Base-by-base conservation (phyloP, 2,113 vertebrate genomes). In the Siphamia tubifer region DNA sequence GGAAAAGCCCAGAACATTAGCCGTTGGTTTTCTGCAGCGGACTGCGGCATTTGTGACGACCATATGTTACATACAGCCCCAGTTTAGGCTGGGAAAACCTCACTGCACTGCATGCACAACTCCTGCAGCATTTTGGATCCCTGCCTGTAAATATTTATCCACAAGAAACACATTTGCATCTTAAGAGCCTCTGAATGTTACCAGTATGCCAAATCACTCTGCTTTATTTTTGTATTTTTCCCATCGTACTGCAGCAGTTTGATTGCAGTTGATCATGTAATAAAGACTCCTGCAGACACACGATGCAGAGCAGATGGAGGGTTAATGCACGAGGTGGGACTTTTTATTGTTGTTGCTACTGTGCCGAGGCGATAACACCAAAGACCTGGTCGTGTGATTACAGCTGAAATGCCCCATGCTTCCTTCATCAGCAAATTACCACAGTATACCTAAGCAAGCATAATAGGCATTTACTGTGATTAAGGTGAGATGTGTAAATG, bases 11-110 rank as follows among this genome's bases (percentile, higher is more conserved):
- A 47, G 79, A 72, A 83, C 85, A 82, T 87, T 74, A 79, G 53
- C 68, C n/a, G 62, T 71, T n/a, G n/a, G n/a, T n/a, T n/a, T 74
- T 53, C 86, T 84, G 83, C 83, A 69, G 81, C 34, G 72, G 81
- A 83, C 83, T 90, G 84, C 86, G 68, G 83, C 81, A 84, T 81
- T 81, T 51, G 60, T 5, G 3, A 61, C 58, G 27, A 61, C 84
- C 81, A 68, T 79, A 68, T 79, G 82, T 48, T 68, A 68, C 66
- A 58, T 63, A 51, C 63, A 47, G 64, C 54, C 53, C 61, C 9
- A 28, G 49, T 57, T 39, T 8, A 73, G 61, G 55, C 39, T 12
- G 19, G n/a, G n/a, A 24, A 48, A 47, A 21, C 58, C 31, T 68
- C 43, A 75, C 66, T 68, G 70, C 43, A 75, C 66, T 68, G 70